Evolutionary conservation across 2,113 vertebrate species (phyloP).

Genomic region (Melanocharis versteri): DNA sequence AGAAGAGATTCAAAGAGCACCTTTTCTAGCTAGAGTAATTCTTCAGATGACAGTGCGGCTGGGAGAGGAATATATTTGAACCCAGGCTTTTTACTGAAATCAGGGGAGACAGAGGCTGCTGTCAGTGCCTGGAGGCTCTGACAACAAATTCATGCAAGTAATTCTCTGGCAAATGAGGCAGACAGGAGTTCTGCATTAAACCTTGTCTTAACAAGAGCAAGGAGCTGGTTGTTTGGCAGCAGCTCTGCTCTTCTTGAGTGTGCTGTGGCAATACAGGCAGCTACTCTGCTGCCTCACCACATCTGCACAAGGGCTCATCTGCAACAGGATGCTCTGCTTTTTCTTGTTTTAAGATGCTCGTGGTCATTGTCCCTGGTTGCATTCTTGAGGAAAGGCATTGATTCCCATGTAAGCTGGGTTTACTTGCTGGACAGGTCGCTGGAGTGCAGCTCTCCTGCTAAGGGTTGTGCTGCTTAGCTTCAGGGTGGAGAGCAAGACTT

Average conservation of each 20-base stretch:
- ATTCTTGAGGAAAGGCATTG: background rate
- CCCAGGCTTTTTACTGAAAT: background rate
- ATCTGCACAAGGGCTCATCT: background rate
- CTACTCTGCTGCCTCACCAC: background rate
- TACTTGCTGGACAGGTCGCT: background rate
- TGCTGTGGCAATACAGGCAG: background rate
- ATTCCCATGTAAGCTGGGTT: background rate
- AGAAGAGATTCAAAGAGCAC: background rate
- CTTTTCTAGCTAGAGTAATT: background rate
- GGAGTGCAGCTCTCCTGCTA: background rate
- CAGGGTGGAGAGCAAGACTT: background rate
- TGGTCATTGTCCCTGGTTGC: background rate
- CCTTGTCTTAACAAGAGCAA: background rate
- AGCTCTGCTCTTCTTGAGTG: background rate
- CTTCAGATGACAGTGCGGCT: background rate
- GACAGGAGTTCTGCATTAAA: background rate
- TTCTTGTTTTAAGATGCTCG: background rate
- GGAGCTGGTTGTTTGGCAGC: background rate
- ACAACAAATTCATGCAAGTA: background rate
- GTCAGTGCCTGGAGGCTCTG: background rate
- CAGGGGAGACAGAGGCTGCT: background rate
- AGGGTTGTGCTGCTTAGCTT: background rate
- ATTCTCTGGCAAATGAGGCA: background rate
- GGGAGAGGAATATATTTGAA: background rate
- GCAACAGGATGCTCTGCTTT: background rate